These are phyloP conservation scores for Labia minor DNA, from an alignment of 2,888 invertebrate genomes.

Conservation along the genomic window DNA sequence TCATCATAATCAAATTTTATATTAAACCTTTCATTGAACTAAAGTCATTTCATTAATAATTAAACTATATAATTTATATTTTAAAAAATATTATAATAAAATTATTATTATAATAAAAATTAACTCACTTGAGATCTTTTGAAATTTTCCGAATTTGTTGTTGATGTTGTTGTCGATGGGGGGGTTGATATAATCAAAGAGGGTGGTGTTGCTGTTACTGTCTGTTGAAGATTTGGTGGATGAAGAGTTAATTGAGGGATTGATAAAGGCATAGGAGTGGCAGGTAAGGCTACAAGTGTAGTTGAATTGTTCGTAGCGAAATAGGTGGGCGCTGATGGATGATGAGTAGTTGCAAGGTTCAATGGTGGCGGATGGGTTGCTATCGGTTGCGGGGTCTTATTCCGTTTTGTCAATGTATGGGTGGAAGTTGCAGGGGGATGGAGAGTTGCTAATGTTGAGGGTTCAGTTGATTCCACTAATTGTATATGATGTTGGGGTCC, in stretches of 20 bases:
- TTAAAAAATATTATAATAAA: too few relatives aligned
- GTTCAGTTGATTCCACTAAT: neutral
- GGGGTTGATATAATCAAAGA: constrained; percentile 23
- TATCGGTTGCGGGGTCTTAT: neutral
- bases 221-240: neutral
- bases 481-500: neutral
- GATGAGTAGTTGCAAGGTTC: neutral
- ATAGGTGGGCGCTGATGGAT: neutral
- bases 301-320: constrained; percentile 14
- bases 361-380: too few relatives aligned
- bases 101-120: neutral
- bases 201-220: constrained; percentile 15
- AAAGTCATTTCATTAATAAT: too few relatives aligned
- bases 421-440: neutral
- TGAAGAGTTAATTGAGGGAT: constrained; percentile 19
- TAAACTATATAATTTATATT: too few relatives aligned
- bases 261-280: neutral
- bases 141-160: constrained; percentile 30
- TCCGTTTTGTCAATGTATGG: neutral
- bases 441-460: neutral
- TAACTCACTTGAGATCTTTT: constrained; percentile 34
- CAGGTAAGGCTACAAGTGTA: neutral
- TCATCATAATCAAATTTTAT: too few relatives aligned
- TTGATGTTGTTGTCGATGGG: constrained; percentile 27
- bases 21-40: too few relatives aligned